Percentiles rank a stretch among this genome's conserved stretches.
Evolutionary conservation across 2,797 vertebrate species (phyloP).

Genomic region (Falco concolor): DNA sequence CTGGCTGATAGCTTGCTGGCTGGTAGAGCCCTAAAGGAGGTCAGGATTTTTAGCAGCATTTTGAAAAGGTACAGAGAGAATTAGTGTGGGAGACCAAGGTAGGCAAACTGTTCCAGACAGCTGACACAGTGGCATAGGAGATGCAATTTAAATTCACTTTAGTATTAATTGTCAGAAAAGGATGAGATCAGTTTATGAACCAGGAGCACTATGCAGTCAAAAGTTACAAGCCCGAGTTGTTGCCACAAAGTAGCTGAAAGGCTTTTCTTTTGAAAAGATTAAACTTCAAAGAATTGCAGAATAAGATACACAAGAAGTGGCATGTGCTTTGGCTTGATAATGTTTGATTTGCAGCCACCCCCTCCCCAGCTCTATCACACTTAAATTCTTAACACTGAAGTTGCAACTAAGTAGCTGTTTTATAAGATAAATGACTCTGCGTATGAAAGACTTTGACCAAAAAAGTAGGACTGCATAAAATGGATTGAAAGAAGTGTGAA

Average conservation of each 20-base stretch:
- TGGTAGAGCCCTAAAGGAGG: slow-evolving; percentile 18
- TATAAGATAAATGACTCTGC: slow-evolving; percentile 58
- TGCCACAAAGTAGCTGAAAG: slow-evolving; percentile 68
- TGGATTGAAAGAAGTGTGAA: slow-evolving; percentile 25
- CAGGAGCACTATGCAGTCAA: slow-evolving; percentile 24
- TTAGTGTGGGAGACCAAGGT: slow-evolving; percentile 38
- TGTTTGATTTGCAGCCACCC: slow-evolving; percentile 48
- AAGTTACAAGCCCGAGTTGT: slow-evolving; percentile 63
- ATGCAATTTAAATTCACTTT: slow-evolving; percentile 61
- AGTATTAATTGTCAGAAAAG: slow-evolving; percentile 65
- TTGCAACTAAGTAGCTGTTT: slow-evolving; percentile 60
- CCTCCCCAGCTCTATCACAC: neutral
- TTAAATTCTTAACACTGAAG: slow-evolving; percentile 60
- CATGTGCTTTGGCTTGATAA: slow-evolving; percentile 62
- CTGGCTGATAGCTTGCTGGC: neutral
- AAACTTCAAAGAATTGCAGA: slow-evolving; percentile 72
- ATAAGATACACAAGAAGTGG: slow-evolving; percentile 66
- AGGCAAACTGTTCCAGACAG: slow-evolving; percentile 29
- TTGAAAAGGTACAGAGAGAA: slow-evolving; percentile 37
- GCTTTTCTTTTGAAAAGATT: slow-evolving; percentile 71
- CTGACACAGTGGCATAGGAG: neutral
- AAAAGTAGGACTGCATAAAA: slow-evolving; percentile 4
- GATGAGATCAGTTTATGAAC: slow-evolving; percentile 67
- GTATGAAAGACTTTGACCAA: slow-evolving; percentile 11
- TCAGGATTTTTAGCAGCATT: slow-evolving; percentile 27